Evolutionary conservation across 1,140 invertebrate species (phyloP).

Genomic region (Zaprionus inermis): DNA sequence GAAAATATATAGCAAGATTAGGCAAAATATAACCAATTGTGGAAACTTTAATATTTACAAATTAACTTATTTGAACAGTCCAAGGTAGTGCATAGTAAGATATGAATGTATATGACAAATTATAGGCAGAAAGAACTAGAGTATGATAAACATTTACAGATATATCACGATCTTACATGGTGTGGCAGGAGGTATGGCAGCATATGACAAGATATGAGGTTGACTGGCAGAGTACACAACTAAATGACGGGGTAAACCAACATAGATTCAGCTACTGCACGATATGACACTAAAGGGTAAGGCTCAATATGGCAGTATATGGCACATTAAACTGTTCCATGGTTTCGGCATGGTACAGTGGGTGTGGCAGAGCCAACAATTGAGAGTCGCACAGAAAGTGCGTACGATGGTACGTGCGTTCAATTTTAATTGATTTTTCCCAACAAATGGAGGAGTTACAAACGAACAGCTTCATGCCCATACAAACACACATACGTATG

Average conservation of each 20-base stretch:
- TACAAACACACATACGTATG: constrained; percentile 6
- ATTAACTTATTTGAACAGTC: too few relatives aligned
- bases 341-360: constrained; percentile 3
- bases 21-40: not conserved
- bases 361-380: constrained; percentile 12
- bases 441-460: constrained; percentile 55
- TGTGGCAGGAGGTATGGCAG: not conserved
- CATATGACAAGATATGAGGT: not conserved
- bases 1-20: not conserved
- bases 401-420: constrained; percentile 61
- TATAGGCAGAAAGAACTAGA: not conserved
- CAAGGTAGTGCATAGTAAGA: not conserved
- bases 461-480: constrained; percentile 9
- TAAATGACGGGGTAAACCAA: too few relatives aligned
- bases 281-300: too few relatives aligned
- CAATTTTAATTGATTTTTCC: constrained; percentile 82
- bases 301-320: too few relatives aligned
- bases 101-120: not conserved
- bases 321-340: not conserved
- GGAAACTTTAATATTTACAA: too few relatives aligned
- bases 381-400: constrained; percentile 28
- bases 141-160: not conserved
- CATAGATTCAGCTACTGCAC: too few relatives aligned
- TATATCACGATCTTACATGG: not conserved
- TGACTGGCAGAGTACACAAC: too few relatives aligned